Evolutionary conservation across 53 echinoderm and acorn worm species (phyloP).

Genomic region (Paracentrotus lividus): DNA sequence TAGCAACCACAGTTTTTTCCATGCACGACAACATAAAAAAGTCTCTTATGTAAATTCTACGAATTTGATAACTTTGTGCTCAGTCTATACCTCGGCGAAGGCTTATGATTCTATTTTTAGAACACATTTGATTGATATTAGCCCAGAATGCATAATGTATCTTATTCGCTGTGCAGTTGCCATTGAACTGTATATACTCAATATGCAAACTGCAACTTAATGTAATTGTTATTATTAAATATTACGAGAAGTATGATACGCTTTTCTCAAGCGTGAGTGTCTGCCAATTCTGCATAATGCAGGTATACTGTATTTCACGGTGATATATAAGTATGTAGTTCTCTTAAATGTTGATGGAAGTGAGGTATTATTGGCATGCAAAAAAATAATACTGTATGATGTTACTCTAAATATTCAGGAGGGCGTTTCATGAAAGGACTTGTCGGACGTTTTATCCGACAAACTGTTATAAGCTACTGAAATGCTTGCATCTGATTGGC

Average conservation of each 20-base stretch:
- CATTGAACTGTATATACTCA: neutral
- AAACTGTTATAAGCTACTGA: too few species aligned
- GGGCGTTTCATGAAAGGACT: too few species aligned
- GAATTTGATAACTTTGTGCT: too few species aligned
- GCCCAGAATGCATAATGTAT: slow-evolving; percentile 3
- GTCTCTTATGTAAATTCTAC: too few species aligned
- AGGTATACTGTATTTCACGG: neutral
- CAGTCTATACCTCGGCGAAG: too few species aligned
- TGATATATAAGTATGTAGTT: neutral
- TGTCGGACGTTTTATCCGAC: too few species aligned
- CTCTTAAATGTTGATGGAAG: neutral
- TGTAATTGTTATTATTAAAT: neutral
- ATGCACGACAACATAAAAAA: neutral
- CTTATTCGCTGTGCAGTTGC: neutral
- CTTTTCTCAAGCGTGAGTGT: neutral
- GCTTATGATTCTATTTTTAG: neutral
- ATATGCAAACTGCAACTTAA: slow-evolving; percentile 26
- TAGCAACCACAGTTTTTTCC: neutral
- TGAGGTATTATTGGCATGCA: too few species aligned
- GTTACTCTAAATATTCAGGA: too few species aligned
- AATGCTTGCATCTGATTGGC: too few species aligned
- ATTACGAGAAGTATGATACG: neutral
- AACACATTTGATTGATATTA: slow-evolving; percentile 30
- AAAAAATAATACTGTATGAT: too few species aligned
- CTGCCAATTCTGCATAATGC: neutral